Evolutionary conservation across 2,113 vertebrate species (phyloP).

Genomic region (Scophthalmus maximus): DNA sequence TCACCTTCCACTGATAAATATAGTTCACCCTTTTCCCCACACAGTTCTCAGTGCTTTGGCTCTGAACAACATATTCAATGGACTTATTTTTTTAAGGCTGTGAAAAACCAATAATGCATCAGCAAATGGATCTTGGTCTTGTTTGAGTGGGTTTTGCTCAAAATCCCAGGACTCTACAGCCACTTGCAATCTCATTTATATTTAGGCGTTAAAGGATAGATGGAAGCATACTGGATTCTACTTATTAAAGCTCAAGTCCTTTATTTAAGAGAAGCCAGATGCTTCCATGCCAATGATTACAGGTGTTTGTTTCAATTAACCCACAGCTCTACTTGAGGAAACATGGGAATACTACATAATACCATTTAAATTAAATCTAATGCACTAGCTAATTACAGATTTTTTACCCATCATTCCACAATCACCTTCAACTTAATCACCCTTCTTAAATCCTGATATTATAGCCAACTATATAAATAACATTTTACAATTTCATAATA

Average conservation of each 20-base stretch:
- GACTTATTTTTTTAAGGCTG: background rate
- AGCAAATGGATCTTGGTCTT: conserved; percentile 17
- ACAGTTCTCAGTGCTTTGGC: background rate
- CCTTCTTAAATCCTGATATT: conserved; percentile 11
- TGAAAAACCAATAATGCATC: conserved; percentile 6
- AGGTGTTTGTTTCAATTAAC: conserved; percentile 62
- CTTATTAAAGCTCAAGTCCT: too few species aligned
- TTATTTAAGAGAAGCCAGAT: conserved; percentile 2
- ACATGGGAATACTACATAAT: conserved; percentile 48
- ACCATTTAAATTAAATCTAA: conserved; percentile 61
- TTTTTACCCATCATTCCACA: conserved; percentile 55
- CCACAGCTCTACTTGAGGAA: conserved; percentile 35
- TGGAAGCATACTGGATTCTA: too few species aligned
- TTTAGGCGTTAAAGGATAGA: background rate
- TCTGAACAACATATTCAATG: background rate
- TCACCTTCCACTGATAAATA: background rate
- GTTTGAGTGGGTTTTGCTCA: background rate
- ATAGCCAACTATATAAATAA: conserved; percentile 13
- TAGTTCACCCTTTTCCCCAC: background rate
- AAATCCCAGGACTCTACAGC: background rate
- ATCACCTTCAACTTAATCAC: conserved; percentile 70
- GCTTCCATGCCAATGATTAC: conserved; percentile 44
- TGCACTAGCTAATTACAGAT: conserved; percentile 58
- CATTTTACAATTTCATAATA: conserved; percentile 14
- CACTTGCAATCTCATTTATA: background rate